Conservation (phyloP, 2,113 vertebrate species). For the Myotis lucifugus region DNA sequence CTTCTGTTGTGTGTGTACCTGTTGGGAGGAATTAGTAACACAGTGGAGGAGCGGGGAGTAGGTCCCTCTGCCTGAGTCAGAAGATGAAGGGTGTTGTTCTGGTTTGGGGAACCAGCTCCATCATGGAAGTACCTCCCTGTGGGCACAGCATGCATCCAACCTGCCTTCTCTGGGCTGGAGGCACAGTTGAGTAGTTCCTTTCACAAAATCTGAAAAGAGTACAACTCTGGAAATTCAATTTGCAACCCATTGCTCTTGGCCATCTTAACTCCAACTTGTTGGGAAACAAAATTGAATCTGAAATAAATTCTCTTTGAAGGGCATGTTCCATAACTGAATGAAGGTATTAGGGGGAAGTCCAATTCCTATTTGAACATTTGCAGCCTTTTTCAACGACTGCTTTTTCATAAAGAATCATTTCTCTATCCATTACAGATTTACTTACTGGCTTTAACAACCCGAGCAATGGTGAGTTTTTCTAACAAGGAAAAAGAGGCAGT, state of each 20-base stretch:
- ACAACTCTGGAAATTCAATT: not conserved
- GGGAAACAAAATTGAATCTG: not conserved
- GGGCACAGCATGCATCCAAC: rapidly evolving
- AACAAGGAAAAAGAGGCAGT: constrained; percentile 35
- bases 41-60: rapidly evolving
- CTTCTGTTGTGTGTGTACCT: too few species aligned
- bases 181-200: not conserved
- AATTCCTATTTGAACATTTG: not conserved
- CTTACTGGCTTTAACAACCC: not conserved
- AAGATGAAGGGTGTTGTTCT: not conserved
- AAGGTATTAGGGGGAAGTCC: not conserved
- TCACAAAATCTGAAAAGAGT: not conserved
- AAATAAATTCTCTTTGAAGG: constrained; percentile 45
- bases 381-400: not conserved
- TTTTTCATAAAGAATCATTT: not conserved
- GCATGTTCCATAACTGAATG: not conserved
- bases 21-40: not conserved
- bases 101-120: not conserved
- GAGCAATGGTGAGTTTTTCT: not conserved
- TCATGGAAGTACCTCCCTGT: rapidly evolving
- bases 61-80: not conserved
- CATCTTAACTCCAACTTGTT: not conserved
- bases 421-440: not conserved
- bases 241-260: not conserved
- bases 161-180: not conserved